Evolutionary conservation across 2,888 invertebrate species (phyloP), one percentile per base, ranked within the genome.

Genomic region (Drosophila algonquin): DNA sequence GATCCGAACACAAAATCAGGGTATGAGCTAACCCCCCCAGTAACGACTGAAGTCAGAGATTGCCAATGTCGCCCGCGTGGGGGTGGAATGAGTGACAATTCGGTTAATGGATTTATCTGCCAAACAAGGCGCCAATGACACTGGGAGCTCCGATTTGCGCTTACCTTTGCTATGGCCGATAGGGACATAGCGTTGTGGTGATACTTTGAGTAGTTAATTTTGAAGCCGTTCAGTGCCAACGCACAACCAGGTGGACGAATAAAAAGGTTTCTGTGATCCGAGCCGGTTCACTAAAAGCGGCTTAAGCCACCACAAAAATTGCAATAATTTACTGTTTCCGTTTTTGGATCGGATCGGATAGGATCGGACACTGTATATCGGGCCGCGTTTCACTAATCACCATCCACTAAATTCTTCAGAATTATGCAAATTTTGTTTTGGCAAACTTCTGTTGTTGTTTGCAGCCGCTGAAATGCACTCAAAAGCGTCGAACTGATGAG

Each of bases 191-290:
- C 93, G 90, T 94, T 94, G 93, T 94, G 94, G 92, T 94, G 94
- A 92, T 94, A 94, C 93, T 94, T 94, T 84, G 94, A 93, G 92
- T 94, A 94, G 93, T 93, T 94, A 94, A 94, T 94, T 93, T 94
- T 94, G 94, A 90, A 89, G 92, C 91, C 91, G 91, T 92, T 91
- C 78, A 65, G 65, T 65, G 74, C 80, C 70, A 61, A 65, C 70
- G 80, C 87, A 76, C 77, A 70, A 64, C 59, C 61, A 71, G 73
- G 75, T 73, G 65, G 56, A 32, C 55, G 32, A 64, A 32, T 55
- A 40, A 64, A 59, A 58, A 56, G 6, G 6, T 50, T 35, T 52
- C 46, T 47, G 47, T 18, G 52, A 46, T 53, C 70, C 69, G 35
- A 50, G 67, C 67, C 67, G 67, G 69, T 67, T 56, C 35, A 18